Evolutionary conservation across 2,888 invertebrate genomes (phyloP).

Genomic region (Epirrhoe alternata): DNA sequence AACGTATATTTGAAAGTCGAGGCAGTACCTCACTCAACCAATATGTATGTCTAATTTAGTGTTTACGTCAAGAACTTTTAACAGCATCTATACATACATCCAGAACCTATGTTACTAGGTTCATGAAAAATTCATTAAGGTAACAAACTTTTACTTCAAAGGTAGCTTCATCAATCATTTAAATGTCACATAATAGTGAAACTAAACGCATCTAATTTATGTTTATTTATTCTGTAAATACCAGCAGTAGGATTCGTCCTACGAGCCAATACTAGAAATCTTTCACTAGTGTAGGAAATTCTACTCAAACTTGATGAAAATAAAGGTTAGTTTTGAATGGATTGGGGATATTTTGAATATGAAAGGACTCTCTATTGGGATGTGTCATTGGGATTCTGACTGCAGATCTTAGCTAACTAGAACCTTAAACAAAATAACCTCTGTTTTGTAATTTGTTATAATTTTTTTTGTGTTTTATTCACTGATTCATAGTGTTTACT

Average conservation of each 20-base stretch:
- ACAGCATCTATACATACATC: neutral
- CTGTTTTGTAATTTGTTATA: too few relatives aligned
- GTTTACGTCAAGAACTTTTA: too few relatives aligned
- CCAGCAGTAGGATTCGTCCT: constrained; percentile 33
- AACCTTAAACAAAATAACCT: neutral
- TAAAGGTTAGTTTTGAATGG: constrained; percentile 13
- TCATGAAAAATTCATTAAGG: neutral
- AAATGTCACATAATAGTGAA: constrained; percentile 45
- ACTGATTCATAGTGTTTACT: too few relatives aligned
- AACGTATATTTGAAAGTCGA: too few relatives aligned
- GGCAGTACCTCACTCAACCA: too few relatives aligned
- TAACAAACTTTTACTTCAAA: constrained; percentile 17
- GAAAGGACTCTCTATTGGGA: constrained; percentile 70
- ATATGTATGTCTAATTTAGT: too few relatives aligned
- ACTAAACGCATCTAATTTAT: constrained; percentile 37
- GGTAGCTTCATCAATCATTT: constrained; percentile 39
- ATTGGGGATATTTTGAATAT: constrained; percentile 48
- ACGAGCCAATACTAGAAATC: constrained; percentile 41
- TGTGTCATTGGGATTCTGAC: constrained; percentile 58
- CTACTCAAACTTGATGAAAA: constrained; percentile 6
- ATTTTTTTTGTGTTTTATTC: too few relatives aligned
- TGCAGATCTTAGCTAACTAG: constrained; percentile 10
- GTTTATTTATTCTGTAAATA: constrained; percentile 36
- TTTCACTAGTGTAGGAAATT: constrained; percentile 2
- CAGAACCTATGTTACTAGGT: neutral